Evolutionary conservation across 2,113 vertebrate species (phyloP), one percentile per base, ranked within the genome.

Genomic region (Tautogolabrus adspersus): DNA sequence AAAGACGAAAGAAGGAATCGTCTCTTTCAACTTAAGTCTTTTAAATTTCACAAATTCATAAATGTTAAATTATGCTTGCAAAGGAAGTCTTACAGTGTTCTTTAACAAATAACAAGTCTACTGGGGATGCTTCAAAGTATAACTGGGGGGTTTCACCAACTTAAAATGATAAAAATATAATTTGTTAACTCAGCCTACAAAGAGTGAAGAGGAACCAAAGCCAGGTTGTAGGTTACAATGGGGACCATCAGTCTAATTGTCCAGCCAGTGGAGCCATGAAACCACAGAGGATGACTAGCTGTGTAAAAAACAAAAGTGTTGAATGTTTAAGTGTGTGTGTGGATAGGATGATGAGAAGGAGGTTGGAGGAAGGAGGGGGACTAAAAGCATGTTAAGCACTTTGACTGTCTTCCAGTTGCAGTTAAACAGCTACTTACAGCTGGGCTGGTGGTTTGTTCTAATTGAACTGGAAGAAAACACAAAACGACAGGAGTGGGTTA

Each of bases 371-470:
- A 10, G 26, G n/a, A 8, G 12, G 30, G 56, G 62, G 42, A 38
- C 65, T 87, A 84, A 92, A 82, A 91, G 88, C 84, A 88, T 87
- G 64, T 85, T 90, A 86, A 85, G 77, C 58, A 83, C 72, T 84
- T 64, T 64, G 61, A 84, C 74, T 58, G 62, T 74, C 54, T 75
- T 85, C 49, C 72, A 84, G 65, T 74, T 74, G 81, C 75, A 73
- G 75, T 84, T 90, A 82, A 89, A 85, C 79, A 89, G 88, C 81
- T 89, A 84, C 86, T 88, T 83, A 84, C 4, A 78, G 81, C n/a
- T 44, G 21, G 66, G 55, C 22, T 52, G 18, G 64, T 74, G 66
- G 68, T 82, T 87, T 69, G 65, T 66, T 49, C 64, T 77, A 87
- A 91, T 73, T 84, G 87, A 89, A 84, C 62, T 71, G 52, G 57